Evolutionary conservation across 2,113 vertebrate species (phyloP), one percentile per base, ranked within the genome.

Genomic region (Nycticorax nycticorax): DNA sequence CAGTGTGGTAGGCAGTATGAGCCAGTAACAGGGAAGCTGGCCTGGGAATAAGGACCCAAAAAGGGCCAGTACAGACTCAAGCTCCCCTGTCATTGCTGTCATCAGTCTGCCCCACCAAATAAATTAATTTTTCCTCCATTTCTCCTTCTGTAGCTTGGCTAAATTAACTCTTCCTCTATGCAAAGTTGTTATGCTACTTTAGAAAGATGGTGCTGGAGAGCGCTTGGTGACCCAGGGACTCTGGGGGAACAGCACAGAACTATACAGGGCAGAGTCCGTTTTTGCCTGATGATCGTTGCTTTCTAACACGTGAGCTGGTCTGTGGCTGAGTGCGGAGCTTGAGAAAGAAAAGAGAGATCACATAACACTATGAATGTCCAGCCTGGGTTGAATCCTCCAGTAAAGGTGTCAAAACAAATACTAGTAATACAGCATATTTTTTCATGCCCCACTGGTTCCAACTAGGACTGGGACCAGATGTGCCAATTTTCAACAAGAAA

Each of bases 401-500:
- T 4, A 75, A 69, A 94, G 21, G 76, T 86, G 84, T 88, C 93
- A 87, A 85, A 89, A 91, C 73, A 91, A 91, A 87, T 60, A 47
- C 59, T 26, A 67, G 68, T 56, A 78, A 87, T 6, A 64, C n/a
- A 75, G 43, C 16, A 0, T 59, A 47, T 18, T 69, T 80, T 71
- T 95, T 89, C 76, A 66, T 85, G 30, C 35, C 66, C 84, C 39
- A 13, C 45, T 88, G 22, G 24, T 96, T 95, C 87, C 91, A 95
- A 3, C 35, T 21, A 91, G 69, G 56, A 63, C 86, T 63, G 93
- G 55, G 86, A 96, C 83, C 94, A 97, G 80, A 96, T 93, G 95
- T 85, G 86, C 73, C 94, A 73, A 24, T 92, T 93, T 93, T 92
- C 91, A 95, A 71, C 53, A 93, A 88, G 76, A 95, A 96, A 93